Conservation (phyloP, 2,888 invertebrate genomes). For the Dinocampus coccinellae region DNA sequence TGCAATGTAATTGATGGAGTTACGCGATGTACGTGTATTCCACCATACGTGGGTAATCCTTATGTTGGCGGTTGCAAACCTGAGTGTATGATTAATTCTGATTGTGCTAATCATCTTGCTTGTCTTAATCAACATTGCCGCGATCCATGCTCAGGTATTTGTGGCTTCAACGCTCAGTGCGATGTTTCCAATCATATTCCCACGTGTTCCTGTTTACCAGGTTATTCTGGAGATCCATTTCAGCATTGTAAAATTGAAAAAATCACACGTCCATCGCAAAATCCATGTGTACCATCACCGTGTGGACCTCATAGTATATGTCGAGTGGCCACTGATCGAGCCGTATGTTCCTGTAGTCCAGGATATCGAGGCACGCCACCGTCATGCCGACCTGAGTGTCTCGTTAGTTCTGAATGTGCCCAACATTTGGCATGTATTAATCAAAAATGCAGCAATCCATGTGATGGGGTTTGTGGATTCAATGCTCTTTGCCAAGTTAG, state of each 20-base stretch:
- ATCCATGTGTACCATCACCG: conserved; percentile 75
- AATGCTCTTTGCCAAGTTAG: conserved; percentile 74
- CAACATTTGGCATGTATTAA: conserved; percentile 75
- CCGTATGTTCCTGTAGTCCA: conserved; percentile 75
- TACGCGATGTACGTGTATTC: conserved; percentile 86
- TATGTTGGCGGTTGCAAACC: conserved; percentile 83
- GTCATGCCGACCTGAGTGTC: conserved; percentile 74
- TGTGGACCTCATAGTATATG: conserved; percentile 76
- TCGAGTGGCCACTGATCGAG: conserved; percentile 72
- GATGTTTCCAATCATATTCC: conserved; percentile 86
- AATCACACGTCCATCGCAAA: conserved; percentile 55
- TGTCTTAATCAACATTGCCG: conserved; percentile 88
- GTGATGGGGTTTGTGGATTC: conserved; percentile 74
- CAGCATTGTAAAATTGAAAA: conserved; percentile 76
- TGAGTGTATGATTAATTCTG: conserved; percentile 86
- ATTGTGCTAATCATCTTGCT: conserved; percentile 82
- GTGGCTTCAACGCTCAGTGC: conserved; percentile 87
- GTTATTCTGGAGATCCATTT: conserved; percentile 87
- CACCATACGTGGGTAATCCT: conserved; percentile 89
- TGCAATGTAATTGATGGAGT: conserved; percentile 79
- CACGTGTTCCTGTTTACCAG: conserved; percentile 82
- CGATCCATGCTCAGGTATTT: conserved; percentile 87
- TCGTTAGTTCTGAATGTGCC: conserved; percentile 75
- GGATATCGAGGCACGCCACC: conserved; percentile 75
- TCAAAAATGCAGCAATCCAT: conserved; percentile 77